phyloP scores from a whole-genome alignment of 2,888 invertebrate species.

The Limenitis camilla region DNA sequence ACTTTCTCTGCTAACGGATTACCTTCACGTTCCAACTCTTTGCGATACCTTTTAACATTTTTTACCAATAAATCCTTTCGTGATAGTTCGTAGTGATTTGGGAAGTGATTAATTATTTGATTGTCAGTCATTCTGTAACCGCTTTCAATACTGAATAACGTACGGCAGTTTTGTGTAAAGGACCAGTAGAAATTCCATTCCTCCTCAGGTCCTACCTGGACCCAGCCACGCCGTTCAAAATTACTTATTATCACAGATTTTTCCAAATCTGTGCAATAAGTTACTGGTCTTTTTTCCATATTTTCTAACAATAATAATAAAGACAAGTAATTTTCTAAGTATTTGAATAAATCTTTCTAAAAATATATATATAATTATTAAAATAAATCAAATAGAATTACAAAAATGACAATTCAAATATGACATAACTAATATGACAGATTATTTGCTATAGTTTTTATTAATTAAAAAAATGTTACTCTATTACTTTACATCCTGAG shows the following conservation, averaged over 20 bases:
- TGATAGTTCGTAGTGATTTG: conserved; percentile 95
- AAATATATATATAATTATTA: no score
- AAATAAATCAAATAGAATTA: no score
- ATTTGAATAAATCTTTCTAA: no score
- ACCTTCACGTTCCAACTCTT: conserved; percentile 93
- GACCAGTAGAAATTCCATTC: no score
- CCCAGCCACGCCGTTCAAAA: conserved; percentile 91
- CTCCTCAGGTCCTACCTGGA: conserved; percentile 83
- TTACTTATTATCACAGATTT: conserved; percentile 93
- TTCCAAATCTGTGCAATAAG: conserved; percentile 82
- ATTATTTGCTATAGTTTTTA: no score
- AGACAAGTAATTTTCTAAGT: neutral
- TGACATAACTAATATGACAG: no score
- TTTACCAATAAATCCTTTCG: conserved; percentile 98
- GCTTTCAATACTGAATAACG: no score
- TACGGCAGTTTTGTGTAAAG: no score
- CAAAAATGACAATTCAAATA: no score
- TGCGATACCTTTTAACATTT: conserved; percentile 95
- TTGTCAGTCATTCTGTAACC: no score
- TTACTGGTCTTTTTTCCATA: conserved; percentile 21
- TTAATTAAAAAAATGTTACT: no score
- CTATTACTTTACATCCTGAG: no score
- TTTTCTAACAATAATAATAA: neutral
- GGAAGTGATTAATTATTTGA: conserved; percentile 96
- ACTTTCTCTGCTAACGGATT: conserved; percentile 87